Percentiles rank a stretch among this genome's conserved stretches.
These are phyloP conservation scores for Hippopotamyrus pictus DNA, from an alignment of 2,797 vertebrate genomes.

Conservation along the genomic window DNA sequence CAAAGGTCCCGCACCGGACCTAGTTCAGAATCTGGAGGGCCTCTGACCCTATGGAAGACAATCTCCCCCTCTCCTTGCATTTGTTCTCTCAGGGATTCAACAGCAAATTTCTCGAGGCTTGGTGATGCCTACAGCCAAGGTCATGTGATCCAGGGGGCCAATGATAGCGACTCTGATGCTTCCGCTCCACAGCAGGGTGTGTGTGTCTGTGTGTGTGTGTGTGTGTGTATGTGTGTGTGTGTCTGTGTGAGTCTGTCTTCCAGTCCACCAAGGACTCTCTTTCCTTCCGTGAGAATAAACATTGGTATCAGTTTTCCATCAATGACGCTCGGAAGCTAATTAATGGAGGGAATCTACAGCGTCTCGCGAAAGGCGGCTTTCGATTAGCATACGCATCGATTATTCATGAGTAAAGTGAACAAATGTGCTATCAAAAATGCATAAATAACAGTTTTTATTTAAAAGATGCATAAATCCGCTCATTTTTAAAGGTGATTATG, in stretches of 20 bases:
- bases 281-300: not conserved
- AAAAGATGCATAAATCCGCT: not conserved
- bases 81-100: not conserved
- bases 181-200: not conserved
- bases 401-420: constrained; percentile 7
- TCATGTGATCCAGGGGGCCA: not conserved
- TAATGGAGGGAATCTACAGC: not conserved
- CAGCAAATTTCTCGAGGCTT: not conserved
- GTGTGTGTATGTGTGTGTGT: not conserved
- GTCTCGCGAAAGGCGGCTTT: not conserved
- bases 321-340: not conserved
- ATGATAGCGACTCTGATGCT: not conserved
- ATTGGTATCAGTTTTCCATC: not conserved
- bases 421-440: not conserved
- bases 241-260: not conserved
- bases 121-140: not conserved
- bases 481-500: not conserved
- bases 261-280: not conserved
- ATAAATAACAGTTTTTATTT: not conserved
- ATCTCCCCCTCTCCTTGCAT: not conserved
- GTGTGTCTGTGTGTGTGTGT: not conserved
- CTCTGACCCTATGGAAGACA: not conserved
- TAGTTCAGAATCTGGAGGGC: not conserved
- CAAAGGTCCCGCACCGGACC: not conserved
- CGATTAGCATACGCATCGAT: not conserved